Percentiles rank a stretch among this genome's conserved stretches.
Conservation (phyloP, 2,113 vertebrate species). For the Acanthisitta chloris region DNA sequence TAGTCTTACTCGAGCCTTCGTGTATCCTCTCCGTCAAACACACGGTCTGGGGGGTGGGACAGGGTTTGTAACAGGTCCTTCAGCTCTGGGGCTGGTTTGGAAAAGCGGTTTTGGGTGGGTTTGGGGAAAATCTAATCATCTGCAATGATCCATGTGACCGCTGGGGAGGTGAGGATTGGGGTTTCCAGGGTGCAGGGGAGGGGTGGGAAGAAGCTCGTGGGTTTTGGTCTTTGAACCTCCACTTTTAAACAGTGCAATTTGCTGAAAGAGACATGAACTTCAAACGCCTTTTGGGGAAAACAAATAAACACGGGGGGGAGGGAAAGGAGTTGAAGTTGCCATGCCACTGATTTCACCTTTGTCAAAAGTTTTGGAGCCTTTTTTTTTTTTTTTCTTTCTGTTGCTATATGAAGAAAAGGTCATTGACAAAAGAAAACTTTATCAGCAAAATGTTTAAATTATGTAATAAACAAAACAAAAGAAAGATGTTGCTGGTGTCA, state of each 20-base stretch:
- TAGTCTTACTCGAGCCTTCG: background rate
- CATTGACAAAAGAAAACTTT: conserved; percentile 66
- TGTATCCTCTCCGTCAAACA: background rate
- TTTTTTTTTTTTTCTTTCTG: conserved; percentile 31
- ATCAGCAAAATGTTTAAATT: conserved; percentile 75
- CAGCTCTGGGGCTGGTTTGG: background rate
- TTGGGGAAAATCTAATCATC: background rate
- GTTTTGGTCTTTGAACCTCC: conserved; percentile 51
- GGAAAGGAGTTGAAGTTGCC: conserved; percentile 42
- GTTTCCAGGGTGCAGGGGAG: background rate
- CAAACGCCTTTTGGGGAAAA: background rate
- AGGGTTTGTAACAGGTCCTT: background rate
- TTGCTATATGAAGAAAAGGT: conserved; percentile 59
- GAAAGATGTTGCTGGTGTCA: conserved; percentile 1
- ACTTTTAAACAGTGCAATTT: conserved; percentile 64
- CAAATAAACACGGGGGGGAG: background rate
- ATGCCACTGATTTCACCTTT: conserved; percentile 53
- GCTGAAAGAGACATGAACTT: conserved; percentile 59
- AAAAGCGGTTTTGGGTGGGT: conserved; percentile 4
- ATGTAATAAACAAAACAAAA: conserved; percentile 73
- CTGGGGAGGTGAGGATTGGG: background rate
- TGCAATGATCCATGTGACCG: background rate
- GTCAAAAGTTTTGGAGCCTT: conserved; percentile 67
- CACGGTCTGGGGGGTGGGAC: background rate
- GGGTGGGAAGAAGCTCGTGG: background rate